phyloP scores from a whole-genome alignment of 2,797 vertebrate species.

The Ctenopoma kingsleyae region DNA sequence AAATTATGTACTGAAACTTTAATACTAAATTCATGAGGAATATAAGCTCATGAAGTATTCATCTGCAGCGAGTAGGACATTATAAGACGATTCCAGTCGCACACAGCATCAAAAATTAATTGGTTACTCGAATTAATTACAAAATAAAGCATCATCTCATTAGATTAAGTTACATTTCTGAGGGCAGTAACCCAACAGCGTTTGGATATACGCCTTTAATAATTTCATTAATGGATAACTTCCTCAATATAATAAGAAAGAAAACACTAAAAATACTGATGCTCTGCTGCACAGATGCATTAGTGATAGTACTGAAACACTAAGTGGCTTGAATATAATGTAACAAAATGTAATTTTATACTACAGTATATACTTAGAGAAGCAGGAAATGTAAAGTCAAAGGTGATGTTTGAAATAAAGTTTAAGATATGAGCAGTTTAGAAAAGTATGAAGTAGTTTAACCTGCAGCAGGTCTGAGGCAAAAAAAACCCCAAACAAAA shows the following conservation, averaged over 20 bases:
- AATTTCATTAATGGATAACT: not conserved
- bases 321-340: slow-evolving; percentile 11
- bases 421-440: slow-evolving; percentile 42
- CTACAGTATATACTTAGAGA: not conserved
- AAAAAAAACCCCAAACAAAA: not conserved
- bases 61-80: slow-evolving; percentile 14
- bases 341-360: slow-evolving; percentile 4
- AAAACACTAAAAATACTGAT: not conserved
- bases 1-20: slow-evolving; percentile 36
- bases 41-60: slow-evolving; percentile 20
- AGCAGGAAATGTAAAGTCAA: slow-evolving; percentile 25
- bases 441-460: slow-evolving; percentile 33
- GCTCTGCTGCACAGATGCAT: slow-evolving; percentile 1
- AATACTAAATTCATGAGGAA: slow-evolving; percentile 22
- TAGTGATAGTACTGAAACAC: slow-evolving; percentile 8
- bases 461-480: slow-evolving; percentile 20
- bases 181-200: not conserved
- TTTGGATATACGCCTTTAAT: not conserved
- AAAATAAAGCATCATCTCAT: not conserved
- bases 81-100: not conserved
- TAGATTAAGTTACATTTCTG: not conserved
- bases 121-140: not conserved
- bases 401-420: slow-evolving; percentile 43
- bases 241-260: slow-evolving; percentile 6
- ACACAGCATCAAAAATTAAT: not conserved